phyloP scores from a whole-genome alignment of 2,797 vertebrate species.

The Staurois parvus region DNA sequence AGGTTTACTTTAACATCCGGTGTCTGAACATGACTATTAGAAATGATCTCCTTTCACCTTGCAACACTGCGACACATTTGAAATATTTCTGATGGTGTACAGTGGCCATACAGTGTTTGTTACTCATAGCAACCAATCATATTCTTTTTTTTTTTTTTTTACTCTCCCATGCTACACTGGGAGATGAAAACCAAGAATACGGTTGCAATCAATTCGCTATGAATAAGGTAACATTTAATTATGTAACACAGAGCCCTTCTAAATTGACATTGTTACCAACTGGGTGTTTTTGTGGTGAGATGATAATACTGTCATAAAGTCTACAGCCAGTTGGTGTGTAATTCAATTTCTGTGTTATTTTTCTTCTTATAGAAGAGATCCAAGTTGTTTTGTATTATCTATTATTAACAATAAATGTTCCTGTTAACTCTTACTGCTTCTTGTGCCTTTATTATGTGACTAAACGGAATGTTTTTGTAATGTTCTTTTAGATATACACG shows the following conservation, averaged over 20 bases:
- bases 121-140: not conserved
- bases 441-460: slow-evolving; percentile 30
- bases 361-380: slow-evolving; percentile 88
- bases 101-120: not conserved
- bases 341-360: slow-evolving; percentile 79
- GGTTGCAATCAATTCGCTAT: not conserved
- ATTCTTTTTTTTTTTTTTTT: not conserved
- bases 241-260: not conserved
- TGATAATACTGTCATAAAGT: slow-evolving; percentile 77
- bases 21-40: no score
- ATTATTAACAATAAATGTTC: slow-evolving; percentile 88
- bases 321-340: slow-evolving; percentile 79
- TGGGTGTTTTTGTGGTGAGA: slow-evolving; percentile 74
- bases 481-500: not conserved
- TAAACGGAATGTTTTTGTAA: not conserved
- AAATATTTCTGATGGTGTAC: not conserved
- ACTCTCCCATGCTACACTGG: not conserved
- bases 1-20: no score
- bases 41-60: no score
- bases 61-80: not conserved
- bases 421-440: slow-evolving; percentile 75
- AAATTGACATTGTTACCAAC: slow-evolving; percentile 75
- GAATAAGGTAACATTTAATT: not conserved
- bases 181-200: not conserved
- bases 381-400: slow-evolving; percentile 78